These are phyloP conservation scores for Julus scanicus DNA, from an alignment of 2,888 invertebrate genomes.

Conservation along the genomic window DNA sequence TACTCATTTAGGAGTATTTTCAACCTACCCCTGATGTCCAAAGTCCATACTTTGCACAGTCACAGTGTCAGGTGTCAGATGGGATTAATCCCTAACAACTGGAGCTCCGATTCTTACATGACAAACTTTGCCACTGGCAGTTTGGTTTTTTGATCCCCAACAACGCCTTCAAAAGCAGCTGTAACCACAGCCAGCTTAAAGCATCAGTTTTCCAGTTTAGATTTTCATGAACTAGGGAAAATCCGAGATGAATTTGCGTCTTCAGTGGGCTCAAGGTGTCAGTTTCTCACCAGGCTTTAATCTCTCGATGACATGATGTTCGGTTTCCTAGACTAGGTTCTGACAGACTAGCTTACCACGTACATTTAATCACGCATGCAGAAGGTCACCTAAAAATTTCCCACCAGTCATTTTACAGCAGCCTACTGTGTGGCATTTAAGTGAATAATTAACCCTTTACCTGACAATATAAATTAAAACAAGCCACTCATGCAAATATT, in stretches of 20 bases:
- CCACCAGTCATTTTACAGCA: too few species aligned
- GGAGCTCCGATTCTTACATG: background rate
- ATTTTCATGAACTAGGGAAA: background rate
- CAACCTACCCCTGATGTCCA: background rate
- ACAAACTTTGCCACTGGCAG: background rate
- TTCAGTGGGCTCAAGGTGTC: background rate
- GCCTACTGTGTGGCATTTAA: too few species aligned
- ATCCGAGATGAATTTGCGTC: background rate
- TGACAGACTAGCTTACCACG: background rate
- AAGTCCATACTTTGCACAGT: background rate
- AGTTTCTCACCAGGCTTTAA: constrained; percentile 22
- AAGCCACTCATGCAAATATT: too few species aligned
- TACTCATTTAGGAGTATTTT: background rate
- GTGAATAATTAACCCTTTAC: too few species aligned
- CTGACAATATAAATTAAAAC: too few species aligned
- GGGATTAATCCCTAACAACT: background rate
- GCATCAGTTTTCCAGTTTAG: background rate
- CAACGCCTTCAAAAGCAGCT: background rate
- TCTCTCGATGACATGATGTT: background rate
- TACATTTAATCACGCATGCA: background rate
- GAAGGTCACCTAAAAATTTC: too few species aligned
- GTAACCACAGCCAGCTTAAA: background rate
- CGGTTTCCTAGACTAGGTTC: background rate
- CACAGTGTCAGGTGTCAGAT: too few species aligned
- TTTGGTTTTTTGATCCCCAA: background rate